Evolutionary conservation across 1,140 invertebrate genomes (phyloP).

Genomic region (Drosophila triauraria): DNA sequence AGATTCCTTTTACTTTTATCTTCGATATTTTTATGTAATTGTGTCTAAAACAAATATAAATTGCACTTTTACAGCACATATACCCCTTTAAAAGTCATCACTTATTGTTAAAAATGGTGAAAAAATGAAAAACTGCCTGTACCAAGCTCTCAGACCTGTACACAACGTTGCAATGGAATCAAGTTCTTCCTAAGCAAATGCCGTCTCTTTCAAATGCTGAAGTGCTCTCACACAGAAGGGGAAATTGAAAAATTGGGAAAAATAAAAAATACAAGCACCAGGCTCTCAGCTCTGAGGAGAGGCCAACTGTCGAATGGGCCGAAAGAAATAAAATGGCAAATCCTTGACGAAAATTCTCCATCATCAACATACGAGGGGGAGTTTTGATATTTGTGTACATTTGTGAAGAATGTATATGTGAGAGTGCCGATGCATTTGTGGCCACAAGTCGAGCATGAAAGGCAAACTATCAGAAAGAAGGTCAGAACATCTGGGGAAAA

Average conservation of each 20-base stretch:
- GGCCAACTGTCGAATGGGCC: not conserved
- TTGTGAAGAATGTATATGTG: not conserved
- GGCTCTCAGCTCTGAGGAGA: not conserved
- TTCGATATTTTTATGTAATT: too few species aligned
- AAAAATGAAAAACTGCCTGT: conserved; percentile 1
- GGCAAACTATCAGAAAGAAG: not conserved
- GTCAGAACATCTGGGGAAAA: not conserved
- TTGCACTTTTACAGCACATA: not conserved
- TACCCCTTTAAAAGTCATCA: not conserved
- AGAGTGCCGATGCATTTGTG: conserved; percentile 1
- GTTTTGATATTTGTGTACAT: not conserved
- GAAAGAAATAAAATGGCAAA: conserved; percentile 10
- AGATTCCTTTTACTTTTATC: too few species aligned
- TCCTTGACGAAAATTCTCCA: conserved; percentile 2
- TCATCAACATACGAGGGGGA: not conserved
- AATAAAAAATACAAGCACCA: conserved; percentile 13
- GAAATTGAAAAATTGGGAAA: not conserved
- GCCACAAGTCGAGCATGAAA: not conserved
- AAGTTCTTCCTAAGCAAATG: too few species aligned
- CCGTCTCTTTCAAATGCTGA: not conserved
- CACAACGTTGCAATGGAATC: not conserved
- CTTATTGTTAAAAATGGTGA: not conserved
- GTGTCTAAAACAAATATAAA: too few species aligned
- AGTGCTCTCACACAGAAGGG: not conserved
- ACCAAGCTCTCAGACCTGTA: conserved; percentile 2